phyloP scores from a whole-genome alignment of 35 echinoderm and acorn worm species.

The Apostichopus japonicus region DNA sequence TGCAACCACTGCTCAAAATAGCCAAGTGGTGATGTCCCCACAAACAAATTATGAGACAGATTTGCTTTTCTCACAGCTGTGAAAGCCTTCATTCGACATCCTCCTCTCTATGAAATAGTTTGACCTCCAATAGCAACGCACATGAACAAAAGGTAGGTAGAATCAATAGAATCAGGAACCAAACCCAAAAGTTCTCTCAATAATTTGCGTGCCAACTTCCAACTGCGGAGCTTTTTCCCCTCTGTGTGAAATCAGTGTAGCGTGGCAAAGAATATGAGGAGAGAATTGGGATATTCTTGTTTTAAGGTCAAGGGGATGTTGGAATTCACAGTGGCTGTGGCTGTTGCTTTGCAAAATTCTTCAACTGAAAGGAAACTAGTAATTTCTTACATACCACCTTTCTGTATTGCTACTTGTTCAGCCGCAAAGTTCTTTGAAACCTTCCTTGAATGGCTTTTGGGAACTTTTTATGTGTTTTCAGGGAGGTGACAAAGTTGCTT shows the following conservation, averaged over 20 bases:
- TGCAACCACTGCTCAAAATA: neutral
- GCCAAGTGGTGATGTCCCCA: conserved; percentile 7
- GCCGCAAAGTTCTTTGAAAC: conserved; percentile 29
- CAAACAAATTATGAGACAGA: conserved; percentile 52
- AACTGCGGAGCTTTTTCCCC: conserved; percentile 36
- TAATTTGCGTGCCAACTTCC: conserved; percentile 52
- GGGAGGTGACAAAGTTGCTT: conserved; percentile 26
- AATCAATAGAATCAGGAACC: conserved; percentile 56
- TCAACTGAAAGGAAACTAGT: conserved; percentile 33
- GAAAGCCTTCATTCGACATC: conserved; percentile 53
- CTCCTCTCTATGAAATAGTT: conserved; percentile 53
- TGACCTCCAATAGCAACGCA: conserved; percentile 31
- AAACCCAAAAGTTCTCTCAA: conserved; percentile 46
- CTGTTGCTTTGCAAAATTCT: conserved; percentile 12
- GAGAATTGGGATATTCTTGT: conserved; percentile 48
- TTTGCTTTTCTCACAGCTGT: conserved; percentile 48
- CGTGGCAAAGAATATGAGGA: conserved; percentile 42
- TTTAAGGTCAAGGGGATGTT: conserved; percentile 52
- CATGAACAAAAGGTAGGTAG: conserved; percentile 42
- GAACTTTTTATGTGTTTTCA: conserved; percentile 41
- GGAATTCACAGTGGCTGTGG: conserved; percentile 46
- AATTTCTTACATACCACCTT: conserved; percentile 42
- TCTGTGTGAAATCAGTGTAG: conserved; percentile 54
- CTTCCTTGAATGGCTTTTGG: conserved; percentile 19
- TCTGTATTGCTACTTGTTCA: conserved; percentile 24